Percentiles rank a stretch among this genome's conserved stretches.
Evolutionary conservation across 1,140 invertebrate genomes (phyloP).

Genomic region (Bombus sylvicola): DNA sequence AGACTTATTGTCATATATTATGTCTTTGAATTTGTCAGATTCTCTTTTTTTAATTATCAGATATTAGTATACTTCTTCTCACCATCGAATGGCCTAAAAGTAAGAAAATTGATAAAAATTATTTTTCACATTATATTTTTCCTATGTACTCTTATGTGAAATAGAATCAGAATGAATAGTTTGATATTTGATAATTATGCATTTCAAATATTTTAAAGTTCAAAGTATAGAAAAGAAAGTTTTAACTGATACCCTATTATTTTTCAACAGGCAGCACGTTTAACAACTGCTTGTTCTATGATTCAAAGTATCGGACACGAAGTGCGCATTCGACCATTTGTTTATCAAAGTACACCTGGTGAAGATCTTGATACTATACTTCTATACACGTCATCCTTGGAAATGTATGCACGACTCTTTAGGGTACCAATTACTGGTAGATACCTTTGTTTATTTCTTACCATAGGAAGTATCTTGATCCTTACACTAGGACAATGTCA

Average conservation of each 20-base stretch:
- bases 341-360: constrained; percentile 89
- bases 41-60: background rate
- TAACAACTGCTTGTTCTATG: constrained; percentile 88
- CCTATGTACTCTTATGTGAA: no score
- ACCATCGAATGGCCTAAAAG: background rate
- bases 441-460: constrained; percentile 86
- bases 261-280: constrained; percentile 87
- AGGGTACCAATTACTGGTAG: constrained; percentile 87
- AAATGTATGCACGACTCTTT: constrained; percentile 89
- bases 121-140: background rate
- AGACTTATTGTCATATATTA: background rate
- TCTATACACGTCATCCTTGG: constrained; percentile 89
- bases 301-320: constrained; percentile 89
- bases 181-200: background rate
- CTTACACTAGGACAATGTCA: constrained; percentile 88
- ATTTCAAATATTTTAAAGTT: background rate
- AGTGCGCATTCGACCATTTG: constrained; percentile 89
- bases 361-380: constrained; percentile 90
- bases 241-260: constrained; percentile 7
- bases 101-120: background rate
- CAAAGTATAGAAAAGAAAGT: background rate
- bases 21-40: background rate
- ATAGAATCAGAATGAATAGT: background rate
- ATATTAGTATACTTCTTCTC: background rate
- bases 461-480: constrained; percentile 84